Evolutionary conservation across 2,888 invertebrate species (phyloP).

Genomic region (Calameuta pallipes): DNA sequence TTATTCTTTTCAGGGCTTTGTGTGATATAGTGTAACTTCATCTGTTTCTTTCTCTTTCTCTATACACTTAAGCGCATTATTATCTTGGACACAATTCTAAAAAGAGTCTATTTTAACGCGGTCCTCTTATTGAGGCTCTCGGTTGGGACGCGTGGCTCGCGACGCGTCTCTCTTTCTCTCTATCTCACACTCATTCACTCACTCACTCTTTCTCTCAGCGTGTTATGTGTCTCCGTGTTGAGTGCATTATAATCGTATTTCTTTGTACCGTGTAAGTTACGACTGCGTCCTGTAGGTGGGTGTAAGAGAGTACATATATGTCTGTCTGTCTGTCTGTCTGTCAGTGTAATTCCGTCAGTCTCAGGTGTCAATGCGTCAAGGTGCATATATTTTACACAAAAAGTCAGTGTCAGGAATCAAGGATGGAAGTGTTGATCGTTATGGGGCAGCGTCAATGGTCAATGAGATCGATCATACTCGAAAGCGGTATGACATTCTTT

Average conservation of each 20-base stretch:
- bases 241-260: background rate
- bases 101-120: slow-evolving; percentile 41
- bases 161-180: background rate
- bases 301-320: background rate
- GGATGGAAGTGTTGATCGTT: slow-evolving; percentile 21
- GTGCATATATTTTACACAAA: background rate
- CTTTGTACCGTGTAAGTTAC: background rate
- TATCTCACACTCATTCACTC: background rate
- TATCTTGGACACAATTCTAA: slow-evolving; percentile 58
- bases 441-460: slow-evolving; percentile 55
- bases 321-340: too few relatives aligned
- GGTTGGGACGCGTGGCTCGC: slow-evolving; percentile 1
- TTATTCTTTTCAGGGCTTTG: slow-evolving; percentile 42
- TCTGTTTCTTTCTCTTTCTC: slow-evolving; percentile 28
- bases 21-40: slow-evolving; percentile 39
- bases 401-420: background rate
- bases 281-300: background rate
- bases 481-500: slow-evolving; percentile 49
- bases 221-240: background rate
- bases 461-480: slow-evolving; percentile 64
- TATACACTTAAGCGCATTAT: slow-evolving; percentile 63
- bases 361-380: background rate
- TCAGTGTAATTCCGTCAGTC: background rate
- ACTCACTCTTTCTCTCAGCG: background rate
- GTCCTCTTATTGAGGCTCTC: background rate